Evolutionary conservation across 2,797 vertebrate species (phyloP), one percentile per base, ranked within the genome.

Genomic region (Pogoniulus pusillus): DNA sequence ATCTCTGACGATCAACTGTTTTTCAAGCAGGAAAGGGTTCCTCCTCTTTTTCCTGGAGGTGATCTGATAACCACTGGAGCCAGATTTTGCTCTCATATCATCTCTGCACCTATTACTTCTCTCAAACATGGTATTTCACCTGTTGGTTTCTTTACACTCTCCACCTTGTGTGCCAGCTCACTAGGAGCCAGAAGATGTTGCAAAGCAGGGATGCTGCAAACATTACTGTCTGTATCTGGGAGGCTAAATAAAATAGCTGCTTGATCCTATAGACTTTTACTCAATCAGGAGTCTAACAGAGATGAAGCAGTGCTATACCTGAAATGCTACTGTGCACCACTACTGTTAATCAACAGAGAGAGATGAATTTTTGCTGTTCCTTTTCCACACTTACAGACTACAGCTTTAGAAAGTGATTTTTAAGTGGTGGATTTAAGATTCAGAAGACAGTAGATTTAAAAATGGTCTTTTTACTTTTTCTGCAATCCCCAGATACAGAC

Each of bases 31-130:
- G 55, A 78, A 72, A 72, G 45, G 15, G 14, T 20, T 80, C 18
- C 54, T 37, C 19, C 5, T 11, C 19, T 13, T 8, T 58, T 78
- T 70, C 39, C 60, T 49, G 12, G 0, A n/a, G 0, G 41, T 23
- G 80, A 77, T 60, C 23, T 29, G 16, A 43, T 34, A 85, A 73
- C 23, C 4, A 17, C 14, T 15, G n/a, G 34, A 62, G 16, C 4
- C 19, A 43, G 30, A n/a, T 73, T 87, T 89, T 79, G 13, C 49
- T 49, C 16, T 54, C n/a, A 4, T 54, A 45, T 65, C 51, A 49
- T 3, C 11, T 63, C 16, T 68, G 34, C 10, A 29, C 0, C 0
- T 12, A 18, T 32, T 47, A 75, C 74, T 72, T 16, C 16, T 71
- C n/a, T 16, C 39, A 62, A 2, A 6, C 43, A 24, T 10, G 11